Evolutionary conservation across 2,797 vertebrate species (phyloP).

Genomic region (Odontamblyopus rebecca): DNA sequence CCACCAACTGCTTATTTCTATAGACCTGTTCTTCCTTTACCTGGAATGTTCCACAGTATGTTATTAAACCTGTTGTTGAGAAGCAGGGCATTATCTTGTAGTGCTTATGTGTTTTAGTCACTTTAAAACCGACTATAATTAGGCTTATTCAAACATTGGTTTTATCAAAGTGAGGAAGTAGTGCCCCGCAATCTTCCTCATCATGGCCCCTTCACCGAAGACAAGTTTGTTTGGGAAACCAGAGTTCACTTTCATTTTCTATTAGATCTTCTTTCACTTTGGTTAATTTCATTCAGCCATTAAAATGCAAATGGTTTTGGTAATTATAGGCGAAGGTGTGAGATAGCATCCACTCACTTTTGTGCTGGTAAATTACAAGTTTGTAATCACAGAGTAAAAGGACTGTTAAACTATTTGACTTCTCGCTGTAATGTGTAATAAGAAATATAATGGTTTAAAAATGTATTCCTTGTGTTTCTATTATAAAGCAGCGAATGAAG

Average conservation of each 20-base stretch:
- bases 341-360: conserved; percentile 54
- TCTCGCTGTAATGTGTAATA: no score
- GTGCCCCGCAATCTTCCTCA: conserved; percentile 13
- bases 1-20: no score
- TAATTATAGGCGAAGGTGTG: conserved; percentile 62
- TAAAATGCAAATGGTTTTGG: conserved; percentile 75
- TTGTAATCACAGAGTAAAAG: conserved; percentile 42
- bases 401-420: neutral
- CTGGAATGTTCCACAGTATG: no score
- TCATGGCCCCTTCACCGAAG: conserved; percentile 32
- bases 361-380: conserved; percentile 65
- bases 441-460: no score
- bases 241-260: conserved; percentile 51
- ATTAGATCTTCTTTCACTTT: conserved; percentile 62
- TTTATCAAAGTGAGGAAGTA: conserved; percentile 9
- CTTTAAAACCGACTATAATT: neutral
- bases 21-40: no score
- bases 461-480: no score
- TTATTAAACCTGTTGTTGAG: no score
- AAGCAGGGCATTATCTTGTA: neutral
- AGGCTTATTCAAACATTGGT: neutral
- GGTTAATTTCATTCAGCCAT: conserved; percentile 67
- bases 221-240: conserved; percentile 35
- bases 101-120: neutral
- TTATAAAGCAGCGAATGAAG: no score